Evolutionary conservation across 2,797 vertebrate species (phyloP).

Genomic region (Aeoliscus strigatus): DNA sequence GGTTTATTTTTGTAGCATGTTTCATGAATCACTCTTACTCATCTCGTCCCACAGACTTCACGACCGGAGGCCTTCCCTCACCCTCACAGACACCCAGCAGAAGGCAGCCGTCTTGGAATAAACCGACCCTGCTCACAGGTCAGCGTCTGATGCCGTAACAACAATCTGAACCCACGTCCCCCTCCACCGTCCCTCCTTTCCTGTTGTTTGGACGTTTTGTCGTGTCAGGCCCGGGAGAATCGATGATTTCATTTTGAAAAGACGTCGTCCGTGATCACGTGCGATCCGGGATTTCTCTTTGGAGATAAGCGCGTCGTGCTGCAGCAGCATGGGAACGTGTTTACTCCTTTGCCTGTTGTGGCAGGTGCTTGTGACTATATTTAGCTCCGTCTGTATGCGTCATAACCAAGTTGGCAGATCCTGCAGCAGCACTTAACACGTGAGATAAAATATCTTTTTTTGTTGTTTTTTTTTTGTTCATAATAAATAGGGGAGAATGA

Average conservation of each 20-base stretch:
- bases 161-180: too few species aligned
- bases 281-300: too few species aligned
- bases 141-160: conserved; percentile 28
- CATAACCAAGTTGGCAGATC: conserved; percentile 69
- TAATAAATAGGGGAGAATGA: too few species aligned
- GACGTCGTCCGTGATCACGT: too few species aligned
- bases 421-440: conserved; percentile 40
- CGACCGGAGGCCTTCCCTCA: conserved; percentile 80
- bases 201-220: too few species aligned
- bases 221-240: too few species aligned
- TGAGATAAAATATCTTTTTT: conserved; percentile 46
- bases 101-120: conserved; percentile 71
- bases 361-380: conserved; percentile 70
- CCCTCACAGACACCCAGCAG: conserved; percentile 73
- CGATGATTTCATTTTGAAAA: too few species aligned
- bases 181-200: too few species aligned
- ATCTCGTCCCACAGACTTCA: conserved; percentile 69
- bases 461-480: too few species aligned
- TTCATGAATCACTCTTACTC: conserved; percentile 40
- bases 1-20: not conserved
- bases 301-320: conserved; percentile 24
- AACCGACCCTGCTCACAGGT: conserved; percentile 81
- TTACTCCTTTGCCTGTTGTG: conserved; percentile 61
- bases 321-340: conserved; percentile 45
- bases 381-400: conserved; percentile 74